Percentiles rank a stretch among this genome's conserved stretches.
Conservation (phyloP, 2,888 invertebrate genomes). For the Miltochrista miniata region DNA sequence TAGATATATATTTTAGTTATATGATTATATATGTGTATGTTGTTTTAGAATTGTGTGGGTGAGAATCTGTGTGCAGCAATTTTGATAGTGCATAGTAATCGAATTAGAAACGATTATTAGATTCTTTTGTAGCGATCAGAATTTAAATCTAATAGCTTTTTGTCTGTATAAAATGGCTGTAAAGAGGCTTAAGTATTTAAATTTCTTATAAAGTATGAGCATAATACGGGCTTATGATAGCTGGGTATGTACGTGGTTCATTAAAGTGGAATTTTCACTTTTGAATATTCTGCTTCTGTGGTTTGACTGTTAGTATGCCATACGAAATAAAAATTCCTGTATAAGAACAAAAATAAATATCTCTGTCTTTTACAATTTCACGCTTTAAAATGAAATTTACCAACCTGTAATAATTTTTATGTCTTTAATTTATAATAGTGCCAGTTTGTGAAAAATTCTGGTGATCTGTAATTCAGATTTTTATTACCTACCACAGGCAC, state of each 20-base stretch:
- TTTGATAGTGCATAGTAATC: constrained; percentile 17
- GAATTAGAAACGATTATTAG: constrained; percentile 11
- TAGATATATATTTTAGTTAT: background rate
- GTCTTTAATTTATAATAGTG: no score
- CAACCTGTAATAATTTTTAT: no score
- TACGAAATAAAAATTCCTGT: no score
- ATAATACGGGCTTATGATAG: no score
- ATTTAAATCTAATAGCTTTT: constrained; percentile 7
- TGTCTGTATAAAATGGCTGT: constrained; percentile 4
- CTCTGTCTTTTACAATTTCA: no score
- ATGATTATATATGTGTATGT: background rate
- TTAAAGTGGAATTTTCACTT: background rate
- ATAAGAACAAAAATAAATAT: no score
- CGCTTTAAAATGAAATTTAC: no score
- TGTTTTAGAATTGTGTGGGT: constrained; percentile 5
- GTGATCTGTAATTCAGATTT: no score
- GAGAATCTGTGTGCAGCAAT: constrained; percentile 5
- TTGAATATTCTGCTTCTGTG: no score
- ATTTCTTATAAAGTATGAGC: background rate
- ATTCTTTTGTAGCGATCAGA: constrained; percentile 10
- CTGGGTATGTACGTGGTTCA: background rate
- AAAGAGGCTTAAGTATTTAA: constrained; percentile 1
- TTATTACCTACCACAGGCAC: no score
- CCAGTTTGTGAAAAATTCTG: no score
- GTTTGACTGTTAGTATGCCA: no score